phyloP scores from a whole-genome alignment of 2,113 vertebrate species.

The Peucedramus taeniatus region DNA sequence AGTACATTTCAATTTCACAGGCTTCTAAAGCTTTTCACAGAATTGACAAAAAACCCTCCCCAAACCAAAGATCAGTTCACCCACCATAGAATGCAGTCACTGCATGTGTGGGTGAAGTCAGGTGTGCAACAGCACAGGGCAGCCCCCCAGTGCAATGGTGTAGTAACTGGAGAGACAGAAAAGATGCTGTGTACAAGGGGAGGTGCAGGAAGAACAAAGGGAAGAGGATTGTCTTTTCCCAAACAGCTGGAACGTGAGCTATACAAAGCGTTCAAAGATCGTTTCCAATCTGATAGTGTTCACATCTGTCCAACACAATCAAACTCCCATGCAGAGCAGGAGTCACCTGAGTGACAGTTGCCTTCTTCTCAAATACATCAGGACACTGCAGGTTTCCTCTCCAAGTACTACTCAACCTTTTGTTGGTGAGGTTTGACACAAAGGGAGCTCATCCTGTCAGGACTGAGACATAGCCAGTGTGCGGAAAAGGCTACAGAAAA shows the following conservation, averaged over 20 bases:
- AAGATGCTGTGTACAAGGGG: neutral
- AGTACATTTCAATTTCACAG: neutral
- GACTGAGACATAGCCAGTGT: neutral
- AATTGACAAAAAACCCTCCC: accelerated
- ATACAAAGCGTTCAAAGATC: neutral
- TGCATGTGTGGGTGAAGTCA: neutral
- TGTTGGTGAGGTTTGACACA: neutral
- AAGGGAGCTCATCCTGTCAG: neutral
- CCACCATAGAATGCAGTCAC: neutral
- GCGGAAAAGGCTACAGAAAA: neutral
- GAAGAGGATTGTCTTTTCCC: neutral
- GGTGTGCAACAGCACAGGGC: neutral
- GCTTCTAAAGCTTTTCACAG: neutral
- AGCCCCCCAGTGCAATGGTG: neutral
- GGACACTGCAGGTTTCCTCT: neutral
- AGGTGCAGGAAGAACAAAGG: neutral
- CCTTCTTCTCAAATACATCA: neutral
- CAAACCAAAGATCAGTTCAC: neutral
- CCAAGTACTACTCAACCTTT: neutral
- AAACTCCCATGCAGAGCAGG: neutral
- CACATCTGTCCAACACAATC: neutral
- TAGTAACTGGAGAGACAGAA: neutral
- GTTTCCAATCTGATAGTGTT: neutral
- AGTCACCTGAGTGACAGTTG: neutral
- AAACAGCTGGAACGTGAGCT: neutral